Evolutionary conservation across 2,888 invertebrate species (phyloP).

Genomic region (Baccha elongata): DNA sequence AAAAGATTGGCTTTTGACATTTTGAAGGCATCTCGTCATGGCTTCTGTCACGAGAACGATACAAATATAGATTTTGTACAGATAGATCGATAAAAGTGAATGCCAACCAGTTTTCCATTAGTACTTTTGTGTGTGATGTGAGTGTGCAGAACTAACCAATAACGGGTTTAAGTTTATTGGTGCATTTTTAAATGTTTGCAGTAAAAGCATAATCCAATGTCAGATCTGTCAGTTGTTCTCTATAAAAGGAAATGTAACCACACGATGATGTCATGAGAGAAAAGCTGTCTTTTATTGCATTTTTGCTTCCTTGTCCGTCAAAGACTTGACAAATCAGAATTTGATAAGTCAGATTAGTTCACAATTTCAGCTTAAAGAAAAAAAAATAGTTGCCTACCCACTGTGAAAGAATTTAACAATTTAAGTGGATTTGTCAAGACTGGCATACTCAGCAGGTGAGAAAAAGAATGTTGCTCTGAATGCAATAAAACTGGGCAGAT

Average conservation of each 20-base stretch:
- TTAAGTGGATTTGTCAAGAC: not conserved
- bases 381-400: constrained; percentile 4
- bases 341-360: constrained; percentile 1
- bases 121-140: not conserved
- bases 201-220: constrained; percentile 21
- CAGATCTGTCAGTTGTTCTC: constrained; percentile 40
- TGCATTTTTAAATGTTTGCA: constrained; percentile 32
- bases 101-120: constrained; percentile 58
- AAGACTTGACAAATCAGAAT: constrained; percentile 34
- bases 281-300: constrained; percentile 16
- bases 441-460: constrained; percentile 17
- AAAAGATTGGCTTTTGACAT: constrained; percentile 41
- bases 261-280: constrained; percentile 42
- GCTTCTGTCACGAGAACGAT: constrained; percentile 13
- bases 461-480: constrained; percentile 36
- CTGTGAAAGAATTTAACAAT: not conserved
- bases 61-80: constrained; percentile 6
- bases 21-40: not conserved
- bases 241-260: constrained; percentile 40
- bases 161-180: constrained; percentile 33
- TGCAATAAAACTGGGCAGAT: constrained; percentile 17
- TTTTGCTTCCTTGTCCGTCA: constrained; percentile 13
- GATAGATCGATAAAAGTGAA: constrained; percentile 44
- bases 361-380: not conserved
- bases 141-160: not conserved